phyloP scores from a whole-genome alignment of 1,140 invertebrate genomes.

The Hydropsyche tenuis region DNA sequence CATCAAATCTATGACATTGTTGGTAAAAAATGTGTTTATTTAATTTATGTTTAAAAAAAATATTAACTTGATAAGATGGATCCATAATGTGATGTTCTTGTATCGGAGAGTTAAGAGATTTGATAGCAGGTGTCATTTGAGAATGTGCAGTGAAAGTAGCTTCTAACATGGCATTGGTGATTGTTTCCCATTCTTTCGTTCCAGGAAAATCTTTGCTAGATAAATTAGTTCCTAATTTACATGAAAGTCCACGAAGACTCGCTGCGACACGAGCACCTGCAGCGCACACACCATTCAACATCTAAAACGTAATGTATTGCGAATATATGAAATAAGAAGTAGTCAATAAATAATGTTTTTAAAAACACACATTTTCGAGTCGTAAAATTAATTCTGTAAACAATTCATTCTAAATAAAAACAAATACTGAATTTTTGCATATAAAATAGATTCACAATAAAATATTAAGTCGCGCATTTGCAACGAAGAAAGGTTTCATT shows the following conservation, averaged over 20 bases:
- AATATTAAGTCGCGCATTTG: no score
- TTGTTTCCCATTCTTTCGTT: slow-evolving; percentile 11
- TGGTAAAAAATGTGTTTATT: neutral
- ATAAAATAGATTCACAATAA: no score
- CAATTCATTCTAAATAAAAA: no score
- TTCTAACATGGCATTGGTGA: slow-evolving; percentile 11
- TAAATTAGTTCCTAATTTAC: slow-evolving; percentile 3
- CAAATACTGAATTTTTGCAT: no score
- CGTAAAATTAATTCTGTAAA: no score
- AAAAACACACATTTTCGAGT: no score
- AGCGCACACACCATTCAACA: slow-evolving; percentile 24
- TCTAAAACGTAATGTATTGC: neutral
- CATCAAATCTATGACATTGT: no score
- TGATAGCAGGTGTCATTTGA: neutral
- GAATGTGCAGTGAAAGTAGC: slow-evolving; percentile 6
- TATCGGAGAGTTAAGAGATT: neutral
- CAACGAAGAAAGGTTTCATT: no score
- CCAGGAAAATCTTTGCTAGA: slow-evolving; percentile 6
- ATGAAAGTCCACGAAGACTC: neutral
- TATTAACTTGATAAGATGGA: slow-evolving; percentile 8
- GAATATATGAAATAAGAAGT: no score
- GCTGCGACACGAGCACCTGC: slow-evolving; percentile 8
- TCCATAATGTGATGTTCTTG: neutral
- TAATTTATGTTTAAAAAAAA: neutral
- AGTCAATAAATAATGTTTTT: no score